Evolutionary conservation across 35 echinoderm and acorn worm species (phyloP).

Genomic region (Stichopus chloronotus): DNA sequence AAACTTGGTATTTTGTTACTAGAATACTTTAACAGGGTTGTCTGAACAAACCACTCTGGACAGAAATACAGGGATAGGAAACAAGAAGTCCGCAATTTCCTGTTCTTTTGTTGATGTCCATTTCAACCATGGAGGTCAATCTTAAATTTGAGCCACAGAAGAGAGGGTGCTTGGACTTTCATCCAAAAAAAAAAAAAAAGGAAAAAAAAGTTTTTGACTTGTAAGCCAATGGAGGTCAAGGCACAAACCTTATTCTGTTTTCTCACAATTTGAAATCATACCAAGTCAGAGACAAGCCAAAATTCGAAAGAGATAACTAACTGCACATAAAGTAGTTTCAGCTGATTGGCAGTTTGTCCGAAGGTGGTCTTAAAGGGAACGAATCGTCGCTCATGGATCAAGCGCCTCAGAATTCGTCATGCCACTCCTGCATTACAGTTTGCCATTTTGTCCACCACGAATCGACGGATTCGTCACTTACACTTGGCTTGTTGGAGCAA

Average conservation of each 20-base stretch:
- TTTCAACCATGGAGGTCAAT: background rate
- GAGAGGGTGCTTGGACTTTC: background rate
- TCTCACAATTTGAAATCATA: too few relatives aligned
- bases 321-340: too few relatives aligned
- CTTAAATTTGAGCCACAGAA: background rate
- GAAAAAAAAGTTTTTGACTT: background rate
- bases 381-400: too few relatives aligned
- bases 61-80: background rate
- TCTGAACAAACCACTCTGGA: background rate
- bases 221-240: background rate
- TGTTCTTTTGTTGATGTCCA: background rate
- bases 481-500: too few relatives aligned
- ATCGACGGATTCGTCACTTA: too few relatives aligned
- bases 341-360: too few relatives aligned
- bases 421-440: too few relatives aligned
- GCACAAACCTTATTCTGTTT: background rate
- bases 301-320: too few relatives aligned
- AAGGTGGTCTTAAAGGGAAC: too few relatives aligned
- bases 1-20: background rate
- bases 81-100: background rate
- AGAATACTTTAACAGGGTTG: background rate
- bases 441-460: too few relatives aligned
- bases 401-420: too few relatives aligned
- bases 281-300: too few relatives aligned
- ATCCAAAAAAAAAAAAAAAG: background rate